Evolutionary conservation across 2,113 vertebrate genomes (phyloP).

Genomic region (Symphodus melops): DNA sequence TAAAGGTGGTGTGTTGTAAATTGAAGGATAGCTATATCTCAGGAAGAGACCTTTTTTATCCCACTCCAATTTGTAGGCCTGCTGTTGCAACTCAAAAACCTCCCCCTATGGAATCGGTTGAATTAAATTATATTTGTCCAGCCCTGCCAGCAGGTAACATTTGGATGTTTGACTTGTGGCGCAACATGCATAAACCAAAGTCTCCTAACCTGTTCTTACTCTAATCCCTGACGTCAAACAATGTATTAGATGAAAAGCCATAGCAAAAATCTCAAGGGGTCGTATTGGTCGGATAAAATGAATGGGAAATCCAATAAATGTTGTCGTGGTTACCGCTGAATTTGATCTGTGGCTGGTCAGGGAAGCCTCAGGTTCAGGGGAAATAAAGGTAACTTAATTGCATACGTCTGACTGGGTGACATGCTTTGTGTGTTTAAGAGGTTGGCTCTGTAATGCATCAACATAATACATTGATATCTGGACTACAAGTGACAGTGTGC

Average conservation of each 20-base stretch:
- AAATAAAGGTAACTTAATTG: constrained; percentile 44
- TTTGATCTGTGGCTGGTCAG: constrained; percentile 51
- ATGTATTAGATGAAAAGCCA: constrained; percentile 26
- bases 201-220: neutral
- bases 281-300: constrained; percentile 34
- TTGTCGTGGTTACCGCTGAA: constrained; percentile 46
- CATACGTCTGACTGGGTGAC: constrained; percentile 4
- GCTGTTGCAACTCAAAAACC: too few species aligned
- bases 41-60: too few species aligned
- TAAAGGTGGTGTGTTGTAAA: too few species aligned
- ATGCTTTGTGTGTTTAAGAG: constrained; percentile 11
- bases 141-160: neutral
- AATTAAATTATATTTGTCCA: too few species aligned
- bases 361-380: constrained; percentile 30
- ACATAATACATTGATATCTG: constrained; percentile 5
- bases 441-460: neutral
- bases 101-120: too few species aligned
- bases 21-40: too few species aligned
- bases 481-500: neutral
- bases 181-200: neutral
- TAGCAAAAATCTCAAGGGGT: constrained; percentile 19
- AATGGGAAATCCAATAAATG: constrained; percentile 60
- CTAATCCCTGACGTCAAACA: constrained; percentile 18
- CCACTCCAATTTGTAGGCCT: too few species aligned
- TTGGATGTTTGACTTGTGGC: neutral